These are phyloP conservation scores for Agrotis exclamationis DNA, from an alignment of 2,888 invertebrate species.

Conservation along the genomic window DNA sequence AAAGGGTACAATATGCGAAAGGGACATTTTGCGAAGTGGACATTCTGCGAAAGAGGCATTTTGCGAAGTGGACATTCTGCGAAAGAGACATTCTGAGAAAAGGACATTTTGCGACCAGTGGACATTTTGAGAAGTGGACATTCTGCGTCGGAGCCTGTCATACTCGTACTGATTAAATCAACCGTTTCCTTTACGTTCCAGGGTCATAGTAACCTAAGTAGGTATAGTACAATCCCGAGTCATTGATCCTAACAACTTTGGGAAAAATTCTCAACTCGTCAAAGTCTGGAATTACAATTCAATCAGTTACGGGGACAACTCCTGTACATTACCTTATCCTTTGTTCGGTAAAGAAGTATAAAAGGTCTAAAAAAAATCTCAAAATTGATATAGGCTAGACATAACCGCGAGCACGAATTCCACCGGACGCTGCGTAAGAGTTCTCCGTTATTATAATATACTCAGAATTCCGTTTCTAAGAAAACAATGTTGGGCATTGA, in stretches of 20 bases:
- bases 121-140: no score
- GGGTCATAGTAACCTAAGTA: no score
- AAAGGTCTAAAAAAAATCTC: background rate
- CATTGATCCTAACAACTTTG: background rate
- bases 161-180: no score
- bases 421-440: slow-evolving; percentile 33
- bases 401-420: background rate
- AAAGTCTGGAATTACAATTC: background rate
- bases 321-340: background rate
- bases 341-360: background rate
- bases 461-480: slow-evolving; percentile 33
- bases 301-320: background rate
- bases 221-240: background rate
- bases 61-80: no score
- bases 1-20: no score
- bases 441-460: slow-evolving; percentile 28
- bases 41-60: no score
- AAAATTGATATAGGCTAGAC: slow-evolving; percentile 3
- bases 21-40: no score
- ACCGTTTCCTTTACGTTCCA: no score
- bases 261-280: background rate
- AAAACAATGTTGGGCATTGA: slow-evolving; percentile 25
- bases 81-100: no score
- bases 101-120: no score
- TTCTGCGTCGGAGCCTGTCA: no score